Evolutionary conservation across 2,113 vertebrate genomes (phyloP).

Genomic region (Onychostruthus taczanowskii): DNA sequence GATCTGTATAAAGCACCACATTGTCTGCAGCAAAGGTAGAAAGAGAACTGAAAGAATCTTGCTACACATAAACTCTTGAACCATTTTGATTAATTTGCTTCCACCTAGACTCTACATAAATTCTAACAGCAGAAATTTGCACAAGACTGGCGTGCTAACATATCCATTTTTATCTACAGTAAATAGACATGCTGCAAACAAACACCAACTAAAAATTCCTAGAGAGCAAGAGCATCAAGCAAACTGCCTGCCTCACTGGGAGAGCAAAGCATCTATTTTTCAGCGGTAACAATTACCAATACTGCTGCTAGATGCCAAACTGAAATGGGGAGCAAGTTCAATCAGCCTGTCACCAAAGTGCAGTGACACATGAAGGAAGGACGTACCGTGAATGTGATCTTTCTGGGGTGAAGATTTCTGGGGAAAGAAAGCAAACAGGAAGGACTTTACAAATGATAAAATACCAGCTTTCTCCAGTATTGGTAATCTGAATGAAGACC

Average conservation of each 20-base stretch:
- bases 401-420: neutral
- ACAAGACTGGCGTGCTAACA: neutral
- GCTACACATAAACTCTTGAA: neutral
- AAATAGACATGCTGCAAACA: neutral
- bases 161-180: neutral
- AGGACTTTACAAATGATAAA: neutral
- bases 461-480: neutral
- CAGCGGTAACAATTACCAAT: neutral
- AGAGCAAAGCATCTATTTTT: neutral
- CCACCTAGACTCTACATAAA: neutral
- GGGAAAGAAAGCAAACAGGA: neutral
- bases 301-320: neutral
- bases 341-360: neutral
- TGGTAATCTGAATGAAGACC: neutral
- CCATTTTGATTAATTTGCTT: neutral
- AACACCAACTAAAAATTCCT: neutral
- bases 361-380: neutral
- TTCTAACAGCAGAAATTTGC: neutral
- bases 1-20: neutral
- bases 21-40: neutral
- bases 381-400: neutral
- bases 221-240: neutral
- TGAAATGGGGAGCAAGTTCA: neutral
- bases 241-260: neutral
- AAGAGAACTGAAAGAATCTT: neutral